A percentile compares a stretch with the other conserved stretches of the same genome.
Conservation (phyloP, 1,140 invertebrate genomes). For the Diorhabda carinulata region DNA sequence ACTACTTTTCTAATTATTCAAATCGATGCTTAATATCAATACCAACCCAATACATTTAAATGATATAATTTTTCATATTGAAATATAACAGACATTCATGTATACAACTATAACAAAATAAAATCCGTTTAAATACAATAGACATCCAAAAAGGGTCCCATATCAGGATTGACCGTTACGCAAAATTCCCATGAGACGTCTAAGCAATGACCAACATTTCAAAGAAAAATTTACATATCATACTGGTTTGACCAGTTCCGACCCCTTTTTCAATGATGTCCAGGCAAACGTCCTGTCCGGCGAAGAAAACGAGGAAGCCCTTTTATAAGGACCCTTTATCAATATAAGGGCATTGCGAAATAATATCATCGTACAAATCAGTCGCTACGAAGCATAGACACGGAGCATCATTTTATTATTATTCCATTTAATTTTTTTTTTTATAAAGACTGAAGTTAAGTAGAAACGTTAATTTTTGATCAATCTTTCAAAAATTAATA, state of each 20-base stretch:
- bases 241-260: constrained; percentile 23
- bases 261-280: constrained; percentile 19
- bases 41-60: no score
- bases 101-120: no score
- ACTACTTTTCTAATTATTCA: no score
- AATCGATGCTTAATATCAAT: no score
- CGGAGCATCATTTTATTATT: neutral
- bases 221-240: constrained; percentile 19
- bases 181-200: constrained; percentile 16
- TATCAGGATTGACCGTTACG: constrained; percentile 19
- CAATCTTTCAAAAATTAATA: no score
- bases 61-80: no score
- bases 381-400: constrained; percentile 13
- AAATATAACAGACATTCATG: no score
- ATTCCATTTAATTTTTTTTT: no score
- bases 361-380: constrained; percentile 22
- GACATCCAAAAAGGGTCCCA: constrained; percentile 13
- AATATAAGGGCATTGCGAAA: constrained; percentile 11
- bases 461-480: no score
- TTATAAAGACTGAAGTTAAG: no score
- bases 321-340: constrained; percentile 14
- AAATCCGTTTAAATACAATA: neutral
- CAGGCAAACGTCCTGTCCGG: constrained; percentile 17
- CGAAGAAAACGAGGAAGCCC: constrained; percentile 20
- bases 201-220: constrained; percentile 18